Conservation (phyloP, 2,888 invertebrate species). For the Leptopilina syphax region DNA sequence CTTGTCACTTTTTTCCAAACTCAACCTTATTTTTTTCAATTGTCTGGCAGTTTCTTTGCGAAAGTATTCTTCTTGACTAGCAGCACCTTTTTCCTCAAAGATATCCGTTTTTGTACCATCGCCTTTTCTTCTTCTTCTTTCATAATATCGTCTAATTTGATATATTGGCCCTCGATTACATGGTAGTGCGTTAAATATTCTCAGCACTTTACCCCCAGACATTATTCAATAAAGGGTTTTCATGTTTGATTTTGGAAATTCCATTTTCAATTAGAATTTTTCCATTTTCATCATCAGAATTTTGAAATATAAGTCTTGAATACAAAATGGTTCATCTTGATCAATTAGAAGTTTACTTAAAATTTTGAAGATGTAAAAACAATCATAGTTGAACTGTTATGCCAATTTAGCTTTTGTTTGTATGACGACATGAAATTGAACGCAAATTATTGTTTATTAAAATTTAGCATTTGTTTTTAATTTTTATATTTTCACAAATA, state of each 20-base stretch:
- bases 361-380: not conserved
- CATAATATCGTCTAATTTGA: slow-evolving; percentile 54
- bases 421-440: no score
- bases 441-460: no score
- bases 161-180: slow-evolving; percentile 21
- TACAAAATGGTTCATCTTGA: not conserved
- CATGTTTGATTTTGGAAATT: not conserved
- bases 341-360: not conserved
- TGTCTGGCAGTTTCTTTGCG: slow-evolving; percentile 67
- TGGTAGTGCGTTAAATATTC: not conserved
- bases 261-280: not conserved
- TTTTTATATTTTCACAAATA: no score
- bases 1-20: not conserved
- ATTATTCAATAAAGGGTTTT: not conserved
- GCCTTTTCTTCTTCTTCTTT: slow-evolving; percentile 66
- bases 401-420: no score
- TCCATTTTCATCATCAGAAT: no score
- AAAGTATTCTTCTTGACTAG: slow-evolving; percentile 71
- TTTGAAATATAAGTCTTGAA: not conserved
- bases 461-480: no score
- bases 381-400: no score
- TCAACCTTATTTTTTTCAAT: slow-evolving; percentile 57
- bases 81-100: slow-evolving; percentile 68
- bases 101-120: slow-evolving; percentile 69
- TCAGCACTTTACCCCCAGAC: not conserved